phyloP scores from a whole-genome alignment of 1,140 invertebrate species.

The Zaprionus lachaisei region DNA sequence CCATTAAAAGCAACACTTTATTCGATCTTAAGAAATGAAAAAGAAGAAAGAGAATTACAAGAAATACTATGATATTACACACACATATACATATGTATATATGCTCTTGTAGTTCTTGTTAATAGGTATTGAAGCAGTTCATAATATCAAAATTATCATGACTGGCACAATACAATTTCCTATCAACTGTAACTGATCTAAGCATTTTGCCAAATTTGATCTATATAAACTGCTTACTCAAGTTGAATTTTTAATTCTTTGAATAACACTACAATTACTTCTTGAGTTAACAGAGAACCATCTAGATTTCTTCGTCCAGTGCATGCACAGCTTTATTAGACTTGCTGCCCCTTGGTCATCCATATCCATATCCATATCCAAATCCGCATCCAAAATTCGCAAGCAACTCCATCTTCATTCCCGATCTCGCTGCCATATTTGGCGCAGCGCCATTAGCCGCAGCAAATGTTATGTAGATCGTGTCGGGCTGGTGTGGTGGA shows the following conservation, averaged over 20 bases:
- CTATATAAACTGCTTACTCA: background rate
- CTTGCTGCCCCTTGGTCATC: constrained; percentile 37
- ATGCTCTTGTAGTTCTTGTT: constrained; percentile 9
- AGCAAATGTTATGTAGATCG: constrained; percentile 79
- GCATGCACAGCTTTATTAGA: constrained; percentile 28
- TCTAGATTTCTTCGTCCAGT: background rate
- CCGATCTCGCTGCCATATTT: constrained; percentile 44
- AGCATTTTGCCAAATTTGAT: background rate
- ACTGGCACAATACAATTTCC: background rate
- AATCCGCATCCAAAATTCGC: constrained; percentile 28
- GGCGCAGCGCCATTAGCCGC: constrained; percentile 61
- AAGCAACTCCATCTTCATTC: constrained; percentile 23
- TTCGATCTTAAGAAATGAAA: constrained; percentile 22
- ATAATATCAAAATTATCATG: background rate
- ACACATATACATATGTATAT: background rate
- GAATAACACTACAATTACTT: background rate
- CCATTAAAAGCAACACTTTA: constrained; percentile 28
- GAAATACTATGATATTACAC: background rate
- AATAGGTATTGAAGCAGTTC: background rate
- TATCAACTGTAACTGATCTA: background rate
- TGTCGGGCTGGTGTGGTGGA: constrained; percentile 34
- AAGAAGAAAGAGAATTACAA: background rate
- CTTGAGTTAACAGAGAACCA: background rate
- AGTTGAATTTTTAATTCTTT: too few relatives aligned
- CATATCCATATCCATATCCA: constrained; percentile 37